Conservation (phyloP, 2,113 vertebrate species). For the Mungos mungo region DNA sequence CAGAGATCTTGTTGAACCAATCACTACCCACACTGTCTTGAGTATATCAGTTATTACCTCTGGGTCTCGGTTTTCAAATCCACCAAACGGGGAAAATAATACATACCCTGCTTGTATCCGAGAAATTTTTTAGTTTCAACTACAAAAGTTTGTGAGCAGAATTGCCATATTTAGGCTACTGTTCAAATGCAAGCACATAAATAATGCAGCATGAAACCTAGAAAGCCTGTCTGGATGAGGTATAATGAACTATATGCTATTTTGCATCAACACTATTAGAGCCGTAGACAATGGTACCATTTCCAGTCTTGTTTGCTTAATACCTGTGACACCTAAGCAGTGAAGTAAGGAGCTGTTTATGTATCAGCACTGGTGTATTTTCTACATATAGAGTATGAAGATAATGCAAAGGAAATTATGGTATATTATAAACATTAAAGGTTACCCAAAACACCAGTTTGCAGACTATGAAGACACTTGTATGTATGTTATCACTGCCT, state of each 20-base stretch:
- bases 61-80: not conserved
- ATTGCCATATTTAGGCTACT: not conserved
- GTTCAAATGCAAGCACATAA: not conserved
- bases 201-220: not conserved
- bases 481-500: not conserved
- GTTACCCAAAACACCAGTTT: not conserved
- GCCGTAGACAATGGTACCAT: not conserved
- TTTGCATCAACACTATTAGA: slow-evolving; percentile 2
- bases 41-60: not conserved
- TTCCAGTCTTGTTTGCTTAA: not conserved
- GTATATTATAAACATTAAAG: not conserved
- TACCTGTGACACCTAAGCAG: not conserved
- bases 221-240: not conserved
- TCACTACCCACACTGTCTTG: not conserved
- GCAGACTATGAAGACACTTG: not conserved
- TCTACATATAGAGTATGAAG: not conserved
- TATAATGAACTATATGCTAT: not conserved
- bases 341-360: not conserved
- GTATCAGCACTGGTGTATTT: not conserved
- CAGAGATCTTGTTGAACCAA: not conserved
- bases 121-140: not conserved
- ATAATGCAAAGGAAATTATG: slow-evolving; percentile 32
- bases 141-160: not conserved
- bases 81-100: not conserved
- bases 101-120: not conserved